Base-by-base conservation (phyloP, 2,888 invertebrate species). In the Ctena decussata region DNA sequence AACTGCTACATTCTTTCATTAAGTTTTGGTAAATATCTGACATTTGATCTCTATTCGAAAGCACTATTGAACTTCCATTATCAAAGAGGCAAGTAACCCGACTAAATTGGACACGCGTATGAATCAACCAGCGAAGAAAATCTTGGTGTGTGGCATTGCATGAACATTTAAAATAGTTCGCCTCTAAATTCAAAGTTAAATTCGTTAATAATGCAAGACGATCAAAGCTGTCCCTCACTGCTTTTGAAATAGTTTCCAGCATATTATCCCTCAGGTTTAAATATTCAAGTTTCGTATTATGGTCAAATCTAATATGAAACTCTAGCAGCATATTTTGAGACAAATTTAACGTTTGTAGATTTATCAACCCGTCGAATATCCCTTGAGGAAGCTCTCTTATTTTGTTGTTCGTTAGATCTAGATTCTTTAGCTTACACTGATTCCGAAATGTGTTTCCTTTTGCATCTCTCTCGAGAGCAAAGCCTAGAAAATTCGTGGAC, bases 121-220 rank as follows among this genome's bases (percentile, higher is more conserved):
- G 44, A 24, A 74, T 57, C 15, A 87, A 69, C 87, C 87, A 87
- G 30, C 71, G 53, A 0, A 87, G 35, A 49, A 87, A 87, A 2
- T 79, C 70, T 18, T 70, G 24, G 41, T 76, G 46, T 21, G 71
- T 46, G n/a, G n/a, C n/a, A 12, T 70, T 41, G 46, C 87, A 87
- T 3, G 49, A 72, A 75, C 87, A 87, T 6, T 69, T 72, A 30
- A 87, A 57, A 1, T 30, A 74, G 39, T 87, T 84, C 6, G 37
- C 15, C 41, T 53, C 27, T 5, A 86, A 46, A 49, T 86, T 73
- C 39, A 86, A 24, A 24, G 49, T 70, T 1, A 78, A 12, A 24
- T 41, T 32, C 21, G 1, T 6, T 3, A 24, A 53, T n/a, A 30
- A 12, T 12, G 32, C 35, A 1, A 35, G 35, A 12, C 60, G 46